Evolutionary conservation across 2,888 invertebrate species (phyloP).

Genomic region (Stegana nigrithorax): DNA sequence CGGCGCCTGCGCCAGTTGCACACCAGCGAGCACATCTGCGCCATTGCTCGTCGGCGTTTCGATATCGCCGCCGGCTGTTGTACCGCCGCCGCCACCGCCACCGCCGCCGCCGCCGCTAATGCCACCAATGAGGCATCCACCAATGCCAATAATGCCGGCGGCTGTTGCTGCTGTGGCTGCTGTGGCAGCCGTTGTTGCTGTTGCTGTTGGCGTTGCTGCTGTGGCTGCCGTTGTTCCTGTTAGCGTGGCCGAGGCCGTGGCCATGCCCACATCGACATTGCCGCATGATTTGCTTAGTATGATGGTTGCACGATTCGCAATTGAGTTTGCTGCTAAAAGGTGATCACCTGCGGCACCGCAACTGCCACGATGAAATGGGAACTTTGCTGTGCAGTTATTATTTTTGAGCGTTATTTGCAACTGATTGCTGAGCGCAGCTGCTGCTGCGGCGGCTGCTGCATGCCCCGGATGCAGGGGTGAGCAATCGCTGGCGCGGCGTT

Average conservation of each 20-base stretch:
- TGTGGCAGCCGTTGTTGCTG: conserved; percentile 39
- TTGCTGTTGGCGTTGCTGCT: conserved; percentile 33
- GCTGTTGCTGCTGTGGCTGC: conserved; percentile 34
- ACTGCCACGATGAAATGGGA: conserved; percentile 65
- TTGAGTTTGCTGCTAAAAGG: conserved; percentile 64
- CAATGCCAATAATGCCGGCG: conserved; percentile 23
- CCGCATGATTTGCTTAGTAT: conserved; percentile 67
- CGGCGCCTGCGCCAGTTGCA: not conserved
- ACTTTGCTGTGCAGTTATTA: conserved; percentile 52
- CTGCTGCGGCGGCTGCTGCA: conserved; percentile 36
- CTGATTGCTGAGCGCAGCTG: conserved; percentile 52
- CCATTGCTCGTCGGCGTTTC: conserved; percentile 3
- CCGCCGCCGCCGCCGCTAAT: conserved; percentile 21
- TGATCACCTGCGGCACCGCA: conserved; percentile 66
- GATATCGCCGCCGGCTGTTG: not conserved
- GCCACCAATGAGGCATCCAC: not conserved
- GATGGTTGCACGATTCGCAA: conserved; percentile 66
- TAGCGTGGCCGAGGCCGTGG: conserved; percentile 6
- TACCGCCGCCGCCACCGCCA: conserved; percentile 18
- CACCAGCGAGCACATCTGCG: not conserved
- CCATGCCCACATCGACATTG: conserved; percentile 60
- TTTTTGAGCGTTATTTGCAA: conserved; percentile 64
- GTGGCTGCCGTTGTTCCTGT: conserved; percentile 23
- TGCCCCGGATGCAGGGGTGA: conserved; percentile 41
- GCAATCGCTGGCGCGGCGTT: conserved; percentile 63